These are phyloP conservation scores for Nasonia giraulti DNA, from an alignment of 1,140 invertebrate species.

Conservation along the genomic window DNA sequence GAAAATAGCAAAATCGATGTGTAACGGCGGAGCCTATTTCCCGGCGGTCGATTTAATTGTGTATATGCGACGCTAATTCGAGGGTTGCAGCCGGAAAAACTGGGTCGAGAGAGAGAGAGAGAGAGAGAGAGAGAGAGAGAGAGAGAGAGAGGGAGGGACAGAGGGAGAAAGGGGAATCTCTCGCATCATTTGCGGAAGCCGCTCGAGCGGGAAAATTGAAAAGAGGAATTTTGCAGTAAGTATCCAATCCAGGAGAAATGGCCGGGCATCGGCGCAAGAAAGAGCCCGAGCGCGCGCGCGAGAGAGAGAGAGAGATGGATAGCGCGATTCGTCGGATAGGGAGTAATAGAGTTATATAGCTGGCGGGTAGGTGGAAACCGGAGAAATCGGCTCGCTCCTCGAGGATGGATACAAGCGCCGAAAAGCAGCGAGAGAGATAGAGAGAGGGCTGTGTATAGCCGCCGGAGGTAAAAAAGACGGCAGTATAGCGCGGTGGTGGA, in stretches of 20 bases:
- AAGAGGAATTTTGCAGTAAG: conserved; percentile 38
- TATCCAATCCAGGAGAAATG: conserved; percentile 33
- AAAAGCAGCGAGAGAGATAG: not conserved
- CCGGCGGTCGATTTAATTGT: not conserved
- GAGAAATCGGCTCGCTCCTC: conserved; percentile 4
- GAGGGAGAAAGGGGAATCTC: not conserved
- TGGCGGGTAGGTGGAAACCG: not conserved
- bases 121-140: not conserved
- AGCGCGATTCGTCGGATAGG: conserved; percentile 23
- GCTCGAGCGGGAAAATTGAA: conserved; percentile 24
- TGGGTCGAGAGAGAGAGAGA: not conserved
- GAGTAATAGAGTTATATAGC: conserved; percentile 40
- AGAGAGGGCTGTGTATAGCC: not conserved
- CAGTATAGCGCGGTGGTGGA: not conserved
- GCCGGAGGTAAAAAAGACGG: not conserved
- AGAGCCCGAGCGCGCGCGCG: not conserved
- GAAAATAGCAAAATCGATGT: not conserved
- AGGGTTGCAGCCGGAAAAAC: not conserved
- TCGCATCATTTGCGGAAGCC: not conserved
- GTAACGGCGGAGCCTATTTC: not conserved
- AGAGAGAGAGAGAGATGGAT: conserved; percentile 15
- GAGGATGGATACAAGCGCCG: conserved; percentile 10
- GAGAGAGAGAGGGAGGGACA: not conserved
- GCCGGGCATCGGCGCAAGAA: not conserved
- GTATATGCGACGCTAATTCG: not conserved